Evolutionary conservation across 2,113 vertebrate species (phyloP).

Genomic region (Onychorhynchus coronatus): DNA sequence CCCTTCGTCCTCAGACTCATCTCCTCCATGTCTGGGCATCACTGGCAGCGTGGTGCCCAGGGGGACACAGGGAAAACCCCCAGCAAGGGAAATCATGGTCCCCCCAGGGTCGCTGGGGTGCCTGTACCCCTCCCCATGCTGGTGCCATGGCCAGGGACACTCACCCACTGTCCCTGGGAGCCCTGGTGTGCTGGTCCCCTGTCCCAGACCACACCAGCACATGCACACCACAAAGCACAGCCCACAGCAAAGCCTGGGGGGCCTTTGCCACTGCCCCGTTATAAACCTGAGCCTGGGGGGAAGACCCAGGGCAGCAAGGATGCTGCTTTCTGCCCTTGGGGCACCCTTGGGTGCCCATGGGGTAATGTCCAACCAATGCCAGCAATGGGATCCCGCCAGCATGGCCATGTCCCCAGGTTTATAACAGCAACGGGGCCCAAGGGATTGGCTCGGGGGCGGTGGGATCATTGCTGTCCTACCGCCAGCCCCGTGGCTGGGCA

Average conservation of each 20-base stretch:
- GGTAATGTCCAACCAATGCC: not conserved
- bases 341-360: not conserved
- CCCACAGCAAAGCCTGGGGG: not conserved
- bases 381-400: rapidly evolving
- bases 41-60: not conserved
- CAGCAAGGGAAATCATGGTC: not conserved
- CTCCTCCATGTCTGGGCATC: not conserved
- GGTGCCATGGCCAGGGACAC: rapidly evolving
- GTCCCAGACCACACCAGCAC: not conserved
- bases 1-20: not conserved
- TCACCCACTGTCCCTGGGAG: not conserved
- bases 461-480: not conserved
- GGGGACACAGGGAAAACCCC: not conserved
- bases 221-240: not conserved
- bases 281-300: not conserved
- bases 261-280: not conserved
- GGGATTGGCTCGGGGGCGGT: not conserved
- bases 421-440: not conserved
- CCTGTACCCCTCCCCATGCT: not conserved
- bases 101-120: not conserved
- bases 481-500: not conserved
- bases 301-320: not conserved
- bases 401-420: not conserved
- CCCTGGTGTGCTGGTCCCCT: not conserved
- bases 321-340: not conserved